phyloP scores from a whole-genome alignment of 2,113 vertebrate species.

The Equus przewalskii region DNA sequence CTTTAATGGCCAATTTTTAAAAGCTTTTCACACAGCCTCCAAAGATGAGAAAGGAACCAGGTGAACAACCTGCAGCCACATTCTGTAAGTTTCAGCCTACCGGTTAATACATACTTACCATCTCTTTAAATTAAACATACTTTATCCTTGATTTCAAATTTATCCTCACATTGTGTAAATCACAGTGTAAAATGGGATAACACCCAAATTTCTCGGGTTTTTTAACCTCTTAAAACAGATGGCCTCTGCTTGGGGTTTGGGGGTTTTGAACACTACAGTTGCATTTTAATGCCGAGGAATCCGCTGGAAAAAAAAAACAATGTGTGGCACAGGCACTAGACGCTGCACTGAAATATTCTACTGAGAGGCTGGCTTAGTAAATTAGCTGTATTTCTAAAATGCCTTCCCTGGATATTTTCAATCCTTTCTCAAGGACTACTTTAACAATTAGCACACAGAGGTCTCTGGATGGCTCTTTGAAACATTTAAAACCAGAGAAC shows the following conservation, averaged over 20 bases:
- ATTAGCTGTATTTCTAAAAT: slow-evolving; percentile 73
- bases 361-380: slow-evolving; percentile 52
- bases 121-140: slow-evolving; percentile 37
- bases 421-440: slow-evolving; percentile 81
- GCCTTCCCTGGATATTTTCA: slow-evolving; percentile 73
- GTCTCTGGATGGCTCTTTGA: slow-evolving; percentile 81
- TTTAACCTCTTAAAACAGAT: slow-evolving; percentile 39
- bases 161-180: slow-evolving; percentile 44
- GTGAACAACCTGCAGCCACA: slow-evolving; percentile 78
- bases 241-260: neutral
- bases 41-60: slow-evolving; percentile 63
- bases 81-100: slow-evolving; percentile 68
- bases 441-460: slow-evolving; percentile 86
- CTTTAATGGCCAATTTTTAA: slow-evolving; percentile 21
- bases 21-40: slow-evolving; percentile 55
- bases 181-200: neutral
- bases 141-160: slow-evolving; percentile 28
- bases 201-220: slow-evolving; percentile 41
- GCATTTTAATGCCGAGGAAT: slow-evolving; percentile 2
- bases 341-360: slow-evolving; percentile 15
- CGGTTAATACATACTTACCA: slow-evolving; percentile 20
- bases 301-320: neutral
- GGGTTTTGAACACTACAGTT: slow-evolving; percentile 23
- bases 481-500: slow-evolving; percentile 89
- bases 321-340: neutral